Evolutionary conservation across 2,888 invertebrate species (phyloP), one percentile per base, ranked within the genome.

Genomic region (Patella ulyssiponensis): DNA sequence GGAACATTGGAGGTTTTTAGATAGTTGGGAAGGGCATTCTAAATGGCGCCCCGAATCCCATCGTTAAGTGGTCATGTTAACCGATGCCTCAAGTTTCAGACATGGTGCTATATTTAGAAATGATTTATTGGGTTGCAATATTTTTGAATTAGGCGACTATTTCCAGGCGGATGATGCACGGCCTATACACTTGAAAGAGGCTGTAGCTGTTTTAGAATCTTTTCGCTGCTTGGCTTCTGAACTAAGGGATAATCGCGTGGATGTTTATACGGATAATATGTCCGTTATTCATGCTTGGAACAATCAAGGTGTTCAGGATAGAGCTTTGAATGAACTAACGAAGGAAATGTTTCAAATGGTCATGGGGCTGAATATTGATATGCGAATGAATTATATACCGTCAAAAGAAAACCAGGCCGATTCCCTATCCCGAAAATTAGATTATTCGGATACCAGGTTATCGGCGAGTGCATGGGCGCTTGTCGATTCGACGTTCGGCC

Each of bases 31-130:
- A 4, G 33, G 33, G 4, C 33, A 33, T 33, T 33, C 33, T 4
- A 33, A 20, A 51, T 77, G 79, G 79, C 73, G 79, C 20, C 70
- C 71, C 15, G 75, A 79, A 33, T 53, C 33, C n/a, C 81, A 79
- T 73, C 52, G 71, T 12, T 70, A 69, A 75, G 53, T 78, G 70
- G n/a, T 27, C 3, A n/a, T 80, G 27, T 71, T 79, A 56, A 81
- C 77, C 1, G 81, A 81, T 72, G 53, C 79, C 23, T 81, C 81
- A n/a, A 14, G n/a, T 17, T 81, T 54, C 54, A 71, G 69, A 20
- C 79, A 79, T 72, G 79, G 78, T 73, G 74, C 58, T 27, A 69
- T 53, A 2, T 23, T 78, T 15, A 79, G 76, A 20, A 51, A 74
- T 7, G n/a, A 72, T 53, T 54, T 12, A 71, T 33, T 33, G 33